These are phyloP conservation scores for Alviniconcha marisindica DNA, from an alignment of 1,140 invertebrate genomes.

Conservation along the genomic window DNA sequence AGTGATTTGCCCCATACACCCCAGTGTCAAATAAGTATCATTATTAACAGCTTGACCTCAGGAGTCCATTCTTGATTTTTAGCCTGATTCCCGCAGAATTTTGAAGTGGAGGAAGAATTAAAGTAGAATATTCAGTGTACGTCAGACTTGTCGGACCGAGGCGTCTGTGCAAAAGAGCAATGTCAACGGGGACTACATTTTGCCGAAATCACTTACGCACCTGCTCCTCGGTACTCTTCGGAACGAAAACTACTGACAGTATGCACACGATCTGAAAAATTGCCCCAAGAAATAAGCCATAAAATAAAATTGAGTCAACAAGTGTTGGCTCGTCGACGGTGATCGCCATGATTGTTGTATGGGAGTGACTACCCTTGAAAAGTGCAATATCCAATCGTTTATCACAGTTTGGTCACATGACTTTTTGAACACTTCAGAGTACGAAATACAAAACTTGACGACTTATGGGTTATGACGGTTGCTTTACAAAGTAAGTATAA, in stretches of 20 bases:
- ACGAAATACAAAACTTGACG: slow-evolving; percentile 33
- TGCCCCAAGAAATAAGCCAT: slow-evolving; percentile 83
- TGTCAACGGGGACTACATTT: too few relatives aligned
- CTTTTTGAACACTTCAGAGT: slow-evolving; percentile 15
- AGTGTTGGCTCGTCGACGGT: slow-evolving; percentile 77
- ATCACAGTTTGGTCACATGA: neutral
- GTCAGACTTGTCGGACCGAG: too few relatives aligned
- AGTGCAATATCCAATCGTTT: neutral
- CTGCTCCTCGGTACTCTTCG: slow-evolving; percentile 71
- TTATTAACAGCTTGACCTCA: too few relatives aligned
- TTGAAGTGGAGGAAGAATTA: too few relatives aligned
- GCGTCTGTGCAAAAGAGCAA: too few relatives aligned
- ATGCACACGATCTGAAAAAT: slow-evolving; percentile 84
- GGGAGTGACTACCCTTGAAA: neutral
- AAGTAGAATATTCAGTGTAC: too few relatives aligned
- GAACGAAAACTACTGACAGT: slow-evolving; percentile 82
- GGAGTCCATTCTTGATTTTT: too few relatives aligned
- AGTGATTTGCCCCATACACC: too few relatives aligned
- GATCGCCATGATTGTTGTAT: slow-evolving; percentile 56
- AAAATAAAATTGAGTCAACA: slow-evolving; percentile 82
- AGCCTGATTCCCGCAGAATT: too few relatives aligned
- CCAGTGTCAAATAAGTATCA: too few relatives aligned
- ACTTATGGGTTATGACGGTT: too few relatives aligned
- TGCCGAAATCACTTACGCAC: slow-evolving; percentile 39
- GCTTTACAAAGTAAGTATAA: too few relatives aligned